Evolutionary conservation across 2,797 vertebrate genomes (phyloP).

Genomic region (Adrianichthys oophorus): DNA sequence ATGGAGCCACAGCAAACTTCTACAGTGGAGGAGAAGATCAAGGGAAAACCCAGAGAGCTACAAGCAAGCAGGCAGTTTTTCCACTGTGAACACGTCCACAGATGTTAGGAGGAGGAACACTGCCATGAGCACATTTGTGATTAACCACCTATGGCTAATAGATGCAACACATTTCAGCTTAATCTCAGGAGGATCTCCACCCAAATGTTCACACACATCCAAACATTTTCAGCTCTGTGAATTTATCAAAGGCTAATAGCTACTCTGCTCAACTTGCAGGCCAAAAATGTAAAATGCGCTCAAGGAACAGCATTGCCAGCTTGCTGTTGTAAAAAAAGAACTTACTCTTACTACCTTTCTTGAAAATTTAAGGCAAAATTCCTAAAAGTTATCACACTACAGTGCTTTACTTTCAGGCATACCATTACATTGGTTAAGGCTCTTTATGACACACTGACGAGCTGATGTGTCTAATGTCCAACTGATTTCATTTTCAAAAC

Average conservation of each 20-base stretch:
- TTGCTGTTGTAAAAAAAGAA: too few species aligned
- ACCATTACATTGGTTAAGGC: constrained; percentile 13
- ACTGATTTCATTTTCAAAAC: constrained; percentile 74
- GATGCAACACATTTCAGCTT: constrained; percentile 40
- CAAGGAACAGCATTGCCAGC: too few species aligned
- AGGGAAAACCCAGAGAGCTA: constrained; percentile 26
- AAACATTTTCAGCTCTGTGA: constrained; percentile 10
- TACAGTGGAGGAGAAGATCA: constrained; percentile 26
- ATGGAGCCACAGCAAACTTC: constrained; percentile 16
- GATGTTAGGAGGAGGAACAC: constrained; percentile 41
- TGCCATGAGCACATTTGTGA: constrained; percentile 29
- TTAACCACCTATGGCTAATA: constrained; percentile 52
- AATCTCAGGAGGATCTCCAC: constrained; percentile 20
- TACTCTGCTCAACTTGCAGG: constrained; percentile 21
- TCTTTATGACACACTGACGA: constrained; percentile 21
- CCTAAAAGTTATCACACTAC: too few species aligned
- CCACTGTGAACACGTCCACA: constrained; percentile 10
- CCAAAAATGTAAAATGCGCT: too few species aligned
- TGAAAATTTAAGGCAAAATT: too few species aligned
- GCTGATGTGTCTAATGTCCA: constrained; percentile 38
- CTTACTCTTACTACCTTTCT: too few species aligned
- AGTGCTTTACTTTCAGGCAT: too few species aligned
- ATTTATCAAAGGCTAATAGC: constrained; percentile 17
- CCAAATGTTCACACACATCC: constrained; percentile 13
- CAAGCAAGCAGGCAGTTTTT: constrained; percentile 10